Conservation (phyloP, 1,140 invertebrate species). For the Probaryconus sp. region DNA sequence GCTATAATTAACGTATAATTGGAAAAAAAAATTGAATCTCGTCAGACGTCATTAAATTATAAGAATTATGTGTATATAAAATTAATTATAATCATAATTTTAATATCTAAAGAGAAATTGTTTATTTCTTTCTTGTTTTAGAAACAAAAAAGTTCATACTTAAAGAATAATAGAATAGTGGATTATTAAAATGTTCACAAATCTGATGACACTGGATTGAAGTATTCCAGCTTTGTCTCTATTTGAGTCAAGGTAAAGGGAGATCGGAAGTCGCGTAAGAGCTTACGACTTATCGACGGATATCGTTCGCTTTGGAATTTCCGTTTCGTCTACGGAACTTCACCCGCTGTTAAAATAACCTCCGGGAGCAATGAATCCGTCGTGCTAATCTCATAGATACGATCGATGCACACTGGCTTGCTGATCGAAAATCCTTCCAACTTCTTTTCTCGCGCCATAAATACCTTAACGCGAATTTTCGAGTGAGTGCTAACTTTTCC, state of each 20-base stretch:
- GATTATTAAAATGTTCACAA: not conserved
- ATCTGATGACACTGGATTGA: conserved; percentile 22
- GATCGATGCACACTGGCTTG: conserved; percentile 42
- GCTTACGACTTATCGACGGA: conserved; percentile 56
- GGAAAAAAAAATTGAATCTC: too few relatives aligned
- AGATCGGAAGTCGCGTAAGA: conserved; percentile 55
- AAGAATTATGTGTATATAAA: too few relatives aligned
- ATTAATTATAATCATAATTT: too few relatives aligned
- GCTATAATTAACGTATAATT: too few relatives aligned
- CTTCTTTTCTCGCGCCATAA: conserved; percentile 43
- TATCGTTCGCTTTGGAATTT: conserved; percentile 59
- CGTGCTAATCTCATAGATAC: conserved; percentile 55
- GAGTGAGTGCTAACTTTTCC: conserved; percentile 31
- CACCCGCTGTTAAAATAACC: conserved; percentile 54
- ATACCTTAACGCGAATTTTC: conserved; percentile 37
- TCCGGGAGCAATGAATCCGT: conserved; percentile 59
- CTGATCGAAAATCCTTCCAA: conserved; percentile 54
- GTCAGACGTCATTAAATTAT: too few relatives aligned
- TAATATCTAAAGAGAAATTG: too few relatives aligned
- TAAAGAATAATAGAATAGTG: too few relatives aligned
- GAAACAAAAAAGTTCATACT: too few relatives aligned
- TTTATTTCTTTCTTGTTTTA: too few relatives aligned
- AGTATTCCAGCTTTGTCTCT: conserved; percentile 44
- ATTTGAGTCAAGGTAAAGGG: conserved; percentile 23
- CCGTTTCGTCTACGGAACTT: conserved; percentile 53